Percentiles rank a stretch among this genome's conserved stretches.
Conservation (phyloP, 2,888 invertebrate species). For the Lithophane leautieri region DNA sequence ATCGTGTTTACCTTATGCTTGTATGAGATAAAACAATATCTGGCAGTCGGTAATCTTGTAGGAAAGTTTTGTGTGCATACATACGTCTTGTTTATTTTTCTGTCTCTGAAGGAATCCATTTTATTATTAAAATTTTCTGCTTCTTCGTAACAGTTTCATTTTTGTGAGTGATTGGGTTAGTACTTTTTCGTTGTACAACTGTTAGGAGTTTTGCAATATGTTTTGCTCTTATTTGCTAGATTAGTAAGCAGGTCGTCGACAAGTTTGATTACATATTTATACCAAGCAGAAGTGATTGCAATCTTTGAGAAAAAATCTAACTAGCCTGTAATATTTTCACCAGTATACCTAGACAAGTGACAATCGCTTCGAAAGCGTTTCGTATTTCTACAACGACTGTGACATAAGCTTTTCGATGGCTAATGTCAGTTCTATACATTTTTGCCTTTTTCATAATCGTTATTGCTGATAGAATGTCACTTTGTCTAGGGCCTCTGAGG, state of each 20-base stretch:
- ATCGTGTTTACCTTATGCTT: constrained; percentile 76
- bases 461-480: too few relatives aligned
- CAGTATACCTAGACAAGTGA: not conserved
- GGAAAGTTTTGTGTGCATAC: constrained; percentile 65
- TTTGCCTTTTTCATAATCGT: too few relatives aligned
- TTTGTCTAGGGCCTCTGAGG: too few relatives aligned
- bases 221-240: not conserved
- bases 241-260: not conserved
- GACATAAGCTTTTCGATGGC: too few relatives aligned
- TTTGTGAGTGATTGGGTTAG: not conserved
- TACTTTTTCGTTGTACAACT: not conserved
- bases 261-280: too few relatives aligned
- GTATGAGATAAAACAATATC: constrained; percentile 78
- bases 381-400: too few relatives aligned
- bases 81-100: constrained; percentile 36
- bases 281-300: not conserved
- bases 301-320: not conserved
- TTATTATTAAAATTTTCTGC: constrained; percentile 33
- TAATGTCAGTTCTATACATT: too few relatives aligned
- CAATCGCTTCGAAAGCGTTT: too few relatives aligned
- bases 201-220: not conserved
- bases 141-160: constrained; percentile 19
- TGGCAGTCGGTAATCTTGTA: constrained; percentile 72
- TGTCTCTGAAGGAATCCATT: constrained; percentile 13
- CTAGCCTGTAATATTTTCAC: too few relatives aligned